Base-by-base conservation (phyloP, 2,888 invertebrate species). In the Pristionchus exspectatus region DNA sequence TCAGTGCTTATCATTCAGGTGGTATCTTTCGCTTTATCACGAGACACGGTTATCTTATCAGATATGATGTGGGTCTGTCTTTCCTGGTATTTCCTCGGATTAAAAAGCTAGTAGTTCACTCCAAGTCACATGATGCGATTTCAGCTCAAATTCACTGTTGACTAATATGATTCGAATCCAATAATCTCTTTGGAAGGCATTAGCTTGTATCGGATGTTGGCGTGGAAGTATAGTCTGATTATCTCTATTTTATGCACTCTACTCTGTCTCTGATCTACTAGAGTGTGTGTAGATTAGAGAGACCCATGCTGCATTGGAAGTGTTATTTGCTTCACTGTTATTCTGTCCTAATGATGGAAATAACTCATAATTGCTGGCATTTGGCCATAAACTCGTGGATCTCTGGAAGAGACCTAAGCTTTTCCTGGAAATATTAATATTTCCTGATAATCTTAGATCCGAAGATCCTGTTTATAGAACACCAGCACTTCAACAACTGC, bases 61-160 rank as follows among this genome's bases (percentile, higher is more conserved):
- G 63, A 63, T 63, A 63, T 63, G 63, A 63, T 63, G 63, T 63
- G 63, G 63, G 63, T 63, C 63, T 63, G 21, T 56, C 56, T 56
- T 21, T 56, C 56, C 44, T 56, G 18, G 3, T 56, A 56, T 63
- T 63, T 63, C 63, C n/a, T 63, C 63, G 63, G 24, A 63, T 63
- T 63, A 63, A 63, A 63, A 63, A 63, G 63, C 24, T n/a, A 63
- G n/a, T 63, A 63, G 63, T 24, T 63, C 24, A 63, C n/a, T 59
- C 59, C 59, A 59, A 59, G 59, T 63, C n/a, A n/a, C 21, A 63
- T 63, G 63, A 63, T 63, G 63, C 24, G 63, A 63, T 63, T 63
- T 50, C 44, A 50, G 44, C 44, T 50, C 44, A 50, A 50, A 50
- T 50, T 50, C 44, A 50, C 9, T 50, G 44, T 50, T 50, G 44